Evolutionary conservation across 2,113 vertebrate species (phyloP).

Genomic region (Seriola aureovittata): DNA sequence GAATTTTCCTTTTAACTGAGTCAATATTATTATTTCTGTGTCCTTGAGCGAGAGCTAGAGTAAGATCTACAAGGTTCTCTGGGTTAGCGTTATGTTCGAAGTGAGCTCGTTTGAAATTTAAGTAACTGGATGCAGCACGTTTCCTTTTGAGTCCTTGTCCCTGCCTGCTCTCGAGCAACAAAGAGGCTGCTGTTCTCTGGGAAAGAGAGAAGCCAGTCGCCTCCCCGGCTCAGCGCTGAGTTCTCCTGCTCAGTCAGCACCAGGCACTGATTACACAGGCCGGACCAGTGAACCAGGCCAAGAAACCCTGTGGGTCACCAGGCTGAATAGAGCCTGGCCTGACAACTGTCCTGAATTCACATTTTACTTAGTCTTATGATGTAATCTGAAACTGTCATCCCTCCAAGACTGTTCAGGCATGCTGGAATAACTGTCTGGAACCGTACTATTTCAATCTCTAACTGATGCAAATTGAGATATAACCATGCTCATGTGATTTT

Average conservation of each 20-base stretch:
- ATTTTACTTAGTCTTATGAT: slow-evolving; percentile 18
- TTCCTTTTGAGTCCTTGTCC: slow-evolving; percentile 23
- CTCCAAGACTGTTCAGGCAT: not conserved
- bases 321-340: not conserved
- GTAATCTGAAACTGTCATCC: not conserved
- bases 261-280: slow-evolving; percentile 60
- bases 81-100: not conserved
- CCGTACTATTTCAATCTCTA: not conserved
- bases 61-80: not conserved
- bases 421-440: not conserved
- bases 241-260: slow-evolving; percentile 60
- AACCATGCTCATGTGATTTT: not conserved
- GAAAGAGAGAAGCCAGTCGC: slow-evolving; percentile 35
- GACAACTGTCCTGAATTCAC: slow-evolving; percentile 4
- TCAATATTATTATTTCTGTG: slow-evolving; percentile 26
- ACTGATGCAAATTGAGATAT: not conserved
- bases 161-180: slow-evolving; percentile 55
- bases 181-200: slow-evolving; percentile 73
- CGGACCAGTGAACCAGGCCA: slow-evolving; percentile 24
- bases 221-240: not conserved
- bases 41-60: not conserved
- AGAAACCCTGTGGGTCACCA: slow-evolving; percentile 16
- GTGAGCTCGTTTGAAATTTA: slow-evolving; percentile 8
- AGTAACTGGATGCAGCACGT: slow-evolving; percentile 36
- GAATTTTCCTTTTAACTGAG: not conserved